These are phyloP conservation scores for Colletes collaris DNA, from an alignment of 2,888 invertebrate species.

Conservation along the genomic window DNA sequence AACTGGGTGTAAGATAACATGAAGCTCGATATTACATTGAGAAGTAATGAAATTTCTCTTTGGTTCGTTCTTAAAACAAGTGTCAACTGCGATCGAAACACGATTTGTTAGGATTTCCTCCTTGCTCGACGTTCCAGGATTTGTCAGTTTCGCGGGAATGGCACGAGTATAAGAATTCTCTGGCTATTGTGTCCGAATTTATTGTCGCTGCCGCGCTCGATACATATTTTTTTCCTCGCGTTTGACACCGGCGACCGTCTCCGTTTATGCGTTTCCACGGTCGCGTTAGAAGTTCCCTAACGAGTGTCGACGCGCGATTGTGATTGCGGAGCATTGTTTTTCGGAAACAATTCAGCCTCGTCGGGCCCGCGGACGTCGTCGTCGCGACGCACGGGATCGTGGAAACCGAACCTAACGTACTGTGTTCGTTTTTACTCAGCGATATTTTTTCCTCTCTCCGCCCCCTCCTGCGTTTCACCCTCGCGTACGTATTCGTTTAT, in stretches of 20 bases:
- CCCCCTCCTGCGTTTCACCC: not conserved
- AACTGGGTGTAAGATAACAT: too few relatives aligned
- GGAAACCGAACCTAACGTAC: constrained; percentile 48
- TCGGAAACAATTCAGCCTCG: constrained; percentile 51
- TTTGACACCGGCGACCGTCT: constrained; percentile 18
- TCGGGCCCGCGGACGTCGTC: constrained; percentile 33
- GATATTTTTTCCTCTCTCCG: constrained; percentile 16
- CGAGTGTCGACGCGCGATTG: constrained; percentile 56
- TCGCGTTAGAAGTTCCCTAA: constrained; percentile 46
- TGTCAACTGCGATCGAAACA: not conserved
- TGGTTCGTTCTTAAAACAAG: not conserved
- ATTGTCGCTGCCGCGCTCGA: constrained; percentile 5
- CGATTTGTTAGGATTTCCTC: not conserved
- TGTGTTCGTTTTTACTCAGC: constrained; percentile 40
- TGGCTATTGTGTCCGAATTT: constrained; percentile 17
- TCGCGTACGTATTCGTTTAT: constrained; percentile 30
- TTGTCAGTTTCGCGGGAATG: not conserved
- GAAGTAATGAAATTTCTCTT: too few relatives aligned
- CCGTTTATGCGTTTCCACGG: constrained; percentile 32
- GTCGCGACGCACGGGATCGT: constrained; percentile 39
- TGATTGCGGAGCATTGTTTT: constrained; percentile 58
- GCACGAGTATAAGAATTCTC: constrained; percentile 17
- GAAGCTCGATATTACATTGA: too few relatives aligned
- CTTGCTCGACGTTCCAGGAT: not conserved
- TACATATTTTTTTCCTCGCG: not conserved